These are phyloP conservation scores for Phylloscopus trochiloides DNA, from an alignment of 2,113 vertebrate genomes.

Conservation along the genomic window DNA sequence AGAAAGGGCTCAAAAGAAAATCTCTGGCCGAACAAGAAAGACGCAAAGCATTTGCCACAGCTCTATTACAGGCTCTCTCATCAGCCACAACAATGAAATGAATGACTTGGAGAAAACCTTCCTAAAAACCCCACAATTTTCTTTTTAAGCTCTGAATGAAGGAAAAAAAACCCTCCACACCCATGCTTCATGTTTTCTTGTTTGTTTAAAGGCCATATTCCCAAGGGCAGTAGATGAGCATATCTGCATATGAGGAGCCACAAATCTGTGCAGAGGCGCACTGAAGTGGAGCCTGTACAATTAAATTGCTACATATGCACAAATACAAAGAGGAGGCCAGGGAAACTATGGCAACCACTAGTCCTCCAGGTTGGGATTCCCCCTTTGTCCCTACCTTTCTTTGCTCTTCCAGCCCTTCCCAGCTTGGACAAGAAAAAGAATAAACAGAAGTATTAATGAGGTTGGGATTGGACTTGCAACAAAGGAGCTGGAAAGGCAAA, in stretches of 20 bases:
- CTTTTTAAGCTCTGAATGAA: not conserved
- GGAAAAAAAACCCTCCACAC: not conserved
- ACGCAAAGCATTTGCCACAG: not conserved
- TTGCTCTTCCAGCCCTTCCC: not conserved
- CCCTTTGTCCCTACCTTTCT: not conserved
- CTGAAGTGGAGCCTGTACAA: not conserved
- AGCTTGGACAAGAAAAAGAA: not conserved
- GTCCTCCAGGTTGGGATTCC: not conserved
- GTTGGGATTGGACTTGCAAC: not conserved
- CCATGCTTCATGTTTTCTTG: not conserved
- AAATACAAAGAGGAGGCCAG: not conserved
- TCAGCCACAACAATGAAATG: not conserved
- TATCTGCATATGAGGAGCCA: not conserved
- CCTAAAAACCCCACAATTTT: not conserved
- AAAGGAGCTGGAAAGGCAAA: constrained; percentile 7
- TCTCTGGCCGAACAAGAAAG: not conserved
- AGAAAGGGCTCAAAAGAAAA: not conserved
- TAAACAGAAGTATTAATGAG: constrained; percentile 12
- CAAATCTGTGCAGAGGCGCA: not conserved
- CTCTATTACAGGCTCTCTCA: not conserved
- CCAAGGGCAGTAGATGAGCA: not conserved
- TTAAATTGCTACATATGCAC: not conserved
- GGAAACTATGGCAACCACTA: not conserved
- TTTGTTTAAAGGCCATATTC: constrained; percentile 7
- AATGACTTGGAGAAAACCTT: not conserved